Evolutionary conservation across 2,797 vertebrate genomes (phyloP).

Genomic region (Paguma larvata): DNA sequence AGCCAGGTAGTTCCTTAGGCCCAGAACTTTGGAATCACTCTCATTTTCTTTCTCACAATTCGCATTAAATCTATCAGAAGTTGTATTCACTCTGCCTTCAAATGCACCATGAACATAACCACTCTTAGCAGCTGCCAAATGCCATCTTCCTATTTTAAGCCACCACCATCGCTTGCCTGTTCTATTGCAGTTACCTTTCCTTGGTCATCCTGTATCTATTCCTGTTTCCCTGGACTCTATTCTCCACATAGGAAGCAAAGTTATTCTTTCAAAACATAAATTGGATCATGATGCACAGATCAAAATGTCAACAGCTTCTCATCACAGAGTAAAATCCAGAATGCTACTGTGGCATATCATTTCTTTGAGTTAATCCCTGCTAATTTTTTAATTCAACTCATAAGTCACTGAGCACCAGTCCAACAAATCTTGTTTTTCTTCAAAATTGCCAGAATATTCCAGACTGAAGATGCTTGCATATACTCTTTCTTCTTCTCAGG

Average conservation of each 20-base stretch:
- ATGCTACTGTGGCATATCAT: background rate
- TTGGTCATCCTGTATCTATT: background rate
- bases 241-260: background rate
- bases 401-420: background rate
- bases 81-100: background rate
- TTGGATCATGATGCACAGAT: background rate
- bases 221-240: background rate
- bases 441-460: background rate
- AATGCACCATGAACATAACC: background rate
- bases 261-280: background rate
- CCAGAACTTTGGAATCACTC: background rate
- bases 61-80: background rate
- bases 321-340: background rate
- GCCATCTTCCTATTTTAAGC: background rate
- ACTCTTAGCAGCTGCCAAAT: background rate
- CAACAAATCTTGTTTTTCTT: conserved; percentile 15
- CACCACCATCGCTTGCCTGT: background rate
- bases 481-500: background rate
- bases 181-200: background rate
- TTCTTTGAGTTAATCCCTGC: background rate
- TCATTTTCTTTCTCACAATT: background rate
- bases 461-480: background rate
- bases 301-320: background rate
- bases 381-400: conserved; percentile 2
- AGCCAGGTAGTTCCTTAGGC: background rate